These are phyloP conservation scores for Smutsia temminckii DNA, from an alignment of 2,797 vertebrate genomes.

Conservation along the genomic window DNA sequence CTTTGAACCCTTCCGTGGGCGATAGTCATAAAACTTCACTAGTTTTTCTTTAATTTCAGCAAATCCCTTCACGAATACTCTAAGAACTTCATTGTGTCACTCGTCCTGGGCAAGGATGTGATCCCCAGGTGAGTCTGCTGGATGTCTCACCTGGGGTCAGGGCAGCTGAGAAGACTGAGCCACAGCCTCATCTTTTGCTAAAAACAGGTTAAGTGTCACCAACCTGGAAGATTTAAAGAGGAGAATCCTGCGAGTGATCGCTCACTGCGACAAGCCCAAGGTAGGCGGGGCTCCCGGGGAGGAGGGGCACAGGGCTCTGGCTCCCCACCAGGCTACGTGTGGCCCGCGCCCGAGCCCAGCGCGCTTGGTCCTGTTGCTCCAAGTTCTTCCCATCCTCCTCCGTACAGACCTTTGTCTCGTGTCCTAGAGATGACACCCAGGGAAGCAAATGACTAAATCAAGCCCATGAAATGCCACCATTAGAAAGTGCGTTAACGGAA, in stretches of 20 bases:
- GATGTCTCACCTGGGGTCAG: accelerated
- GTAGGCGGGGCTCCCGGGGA: constrained; percentile 78
- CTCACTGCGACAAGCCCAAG: constrained; percentile 96
- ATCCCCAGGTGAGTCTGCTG: constrained; percentile 91
- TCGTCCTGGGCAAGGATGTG: constrained; percentile 96
- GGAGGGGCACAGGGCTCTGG: background rate
- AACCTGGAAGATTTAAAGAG: constrained; percentile 97
- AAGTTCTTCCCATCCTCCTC: background rate
- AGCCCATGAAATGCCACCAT: accelerated
- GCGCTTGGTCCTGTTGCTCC: accelerated
- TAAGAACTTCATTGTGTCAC: constrained; percentile 93
- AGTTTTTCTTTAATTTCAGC: constrained; percentile 81
- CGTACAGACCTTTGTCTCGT: background rate
- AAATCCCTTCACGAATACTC: constrained; percentile 95
- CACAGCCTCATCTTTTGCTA: background rate
- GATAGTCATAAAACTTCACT: background rate
- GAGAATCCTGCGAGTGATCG: constrained; percentile 93
- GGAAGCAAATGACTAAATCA: background rate
- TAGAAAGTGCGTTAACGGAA: background rate
- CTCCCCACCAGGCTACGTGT: accelerated
- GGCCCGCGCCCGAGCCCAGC: background rate
- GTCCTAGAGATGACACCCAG: accelerated
- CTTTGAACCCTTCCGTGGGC: background rate
- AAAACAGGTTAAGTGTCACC: constrained; percentile 93
- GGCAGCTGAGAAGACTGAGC: background rate